Evolutionary conservation across 2,113 vertebrate genomes (phyloP).

Genomic region (Dasyprocta punctata): DNA sequence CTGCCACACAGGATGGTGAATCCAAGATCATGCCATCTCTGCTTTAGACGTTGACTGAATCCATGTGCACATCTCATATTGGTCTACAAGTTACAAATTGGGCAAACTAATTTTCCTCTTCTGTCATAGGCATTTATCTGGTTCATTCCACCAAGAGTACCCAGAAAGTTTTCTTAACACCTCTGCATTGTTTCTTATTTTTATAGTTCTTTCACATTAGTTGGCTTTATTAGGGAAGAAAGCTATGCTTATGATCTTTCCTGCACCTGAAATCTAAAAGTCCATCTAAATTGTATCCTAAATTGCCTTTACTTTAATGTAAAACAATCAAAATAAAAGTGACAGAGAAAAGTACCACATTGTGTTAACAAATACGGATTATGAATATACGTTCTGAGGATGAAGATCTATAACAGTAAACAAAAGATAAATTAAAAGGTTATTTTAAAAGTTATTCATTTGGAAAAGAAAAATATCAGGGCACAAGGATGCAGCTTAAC

Average conservation of each 20-base stretch:
- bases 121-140: background rate
- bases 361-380: background rate
- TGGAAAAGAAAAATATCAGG: background rate
- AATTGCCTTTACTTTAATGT: background rate
- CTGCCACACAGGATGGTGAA: accelerated
- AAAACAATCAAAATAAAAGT: background rate
- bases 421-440: background rate
- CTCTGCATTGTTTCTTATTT: background rate
- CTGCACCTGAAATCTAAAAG: background rate
- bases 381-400: background rate
- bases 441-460: background rate
- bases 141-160: background rate
- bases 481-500: background rate
- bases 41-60: background rate
- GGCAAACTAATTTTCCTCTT: background rate
- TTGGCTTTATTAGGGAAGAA: constrained; percentile 1
- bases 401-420: background rate
- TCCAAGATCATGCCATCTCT: background rate
- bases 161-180: background rate
- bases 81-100: background rate
- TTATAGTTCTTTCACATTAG: background rate
- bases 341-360: background rate
- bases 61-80: background rate
- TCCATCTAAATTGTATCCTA: background rate
- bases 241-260: background rate